These are phyloP conservation scores for Sesia apiformis DNA, from an alignment of 2,888 invertebrate species.

Conservation along the genomic window DNA sequence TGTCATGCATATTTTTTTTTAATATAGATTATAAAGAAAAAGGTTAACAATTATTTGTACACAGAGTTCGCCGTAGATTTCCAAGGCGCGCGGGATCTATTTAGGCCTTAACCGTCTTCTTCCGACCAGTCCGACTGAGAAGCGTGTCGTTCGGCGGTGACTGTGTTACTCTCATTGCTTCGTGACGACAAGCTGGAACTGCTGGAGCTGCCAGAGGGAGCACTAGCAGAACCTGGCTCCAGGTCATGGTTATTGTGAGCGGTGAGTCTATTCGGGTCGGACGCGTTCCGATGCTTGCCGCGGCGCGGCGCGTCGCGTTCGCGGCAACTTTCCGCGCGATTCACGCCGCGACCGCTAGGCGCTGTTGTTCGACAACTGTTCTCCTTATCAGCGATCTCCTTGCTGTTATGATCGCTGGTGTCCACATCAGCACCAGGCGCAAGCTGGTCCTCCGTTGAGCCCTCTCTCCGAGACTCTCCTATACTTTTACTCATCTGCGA, in stretches of 20 bases:
- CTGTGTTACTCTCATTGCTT: constrained; percentile 68
- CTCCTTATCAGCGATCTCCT: constrained; percentile 51
- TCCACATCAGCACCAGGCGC: constrained; percentile 54
- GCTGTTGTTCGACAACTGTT: constrained; percentile 34
- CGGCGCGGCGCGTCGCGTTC: constrained; percentile 62
- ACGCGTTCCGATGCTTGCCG: constrained; percentile 65
- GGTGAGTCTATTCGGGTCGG: constrained; percentile 64
- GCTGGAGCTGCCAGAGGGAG: constrained; percentile 67
- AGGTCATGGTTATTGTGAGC: constrained; percentile 63
- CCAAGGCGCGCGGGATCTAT: too few species aligned
- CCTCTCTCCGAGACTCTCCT: too few species aligned
- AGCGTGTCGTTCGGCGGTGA: constrained; percentile 60
- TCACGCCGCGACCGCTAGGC: constrained; percentile 47
- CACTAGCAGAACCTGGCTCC: constrained; percentile 58
- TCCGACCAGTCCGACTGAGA: too few species aligned
- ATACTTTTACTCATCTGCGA: constrained; percentile 11
- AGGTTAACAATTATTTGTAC: too few species aligned
- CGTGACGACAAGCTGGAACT: constrained; percentile 65
- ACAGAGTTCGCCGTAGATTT: too few species aligned
- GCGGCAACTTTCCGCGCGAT: constrained; percentile 65
- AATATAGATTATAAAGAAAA: too few species aligned
- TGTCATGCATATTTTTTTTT: too few species aligned
- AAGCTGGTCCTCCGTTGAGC: too few species aligned
- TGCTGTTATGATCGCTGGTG: constrained; percentile 40
- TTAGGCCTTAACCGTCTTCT: too few species aligned